Base-by-base conservation (phyloP, 2,888 invertebrate species). In the Odontocolon sp. region DNA sequence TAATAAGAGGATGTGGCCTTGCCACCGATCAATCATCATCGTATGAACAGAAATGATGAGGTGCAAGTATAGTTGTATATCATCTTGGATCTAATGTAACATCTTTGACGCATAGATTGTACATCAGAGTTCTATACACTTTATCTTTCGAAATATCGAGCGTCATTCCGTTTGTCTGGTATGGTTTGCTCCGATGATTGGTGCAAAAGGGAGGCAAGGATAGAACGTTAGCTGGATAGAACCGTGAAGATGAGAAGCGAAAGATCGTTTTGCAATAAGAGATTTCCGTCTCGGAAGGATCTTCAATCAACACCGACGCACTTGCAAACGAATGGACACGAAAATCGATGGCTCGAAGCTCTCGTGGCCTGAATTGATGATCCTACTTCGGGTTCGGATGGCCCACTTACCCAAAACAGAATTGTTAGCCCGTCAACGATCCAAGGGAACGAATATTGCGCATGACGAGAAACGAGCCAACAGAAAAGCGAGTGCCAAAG, bases 251-350 rank as follows among this genome's bases (percentile, higher is more conserved):
- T 5, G 14, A 33, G 33, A 3, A 36, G n/a, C n/a, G n/a, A n/a
- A n/a, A n/a, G n/a, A n/a, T n/a, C n/a, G 18, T 73, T 69, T 69
- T 54, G 77, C 77, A 77, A 77, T 42, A 18, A 40, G 36, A 28
- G 42, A 72, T 69, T 73, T 77, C 68, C 77, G 72, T 64, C 69
- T 69, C 57, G 73, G 59, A 64, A 77, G 68, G 72, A 77, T 77
- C 68, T 69, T 77, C 77, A 73, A 77, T 77, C 72, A 77, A 68
- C 77, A 69, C 77, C 72, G 72, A 77, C 77, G 77, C 77, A 73
- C 38, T 66, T 28, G 38, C 4, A 38, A 16, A 52, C 64, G 64
- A 68, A 14, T 18, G 42, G 47, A 14, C 21, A n/a, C 23, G 38
- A 56, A 21, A 59, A 31, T 50, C 26, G 11, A 14, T 28, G 8